These are phyloP conservation scores for Exocentrus adspersus DNA, from an alignment of 2,888 invertebrate genomes.

Conservation along the genomic window DNA sequence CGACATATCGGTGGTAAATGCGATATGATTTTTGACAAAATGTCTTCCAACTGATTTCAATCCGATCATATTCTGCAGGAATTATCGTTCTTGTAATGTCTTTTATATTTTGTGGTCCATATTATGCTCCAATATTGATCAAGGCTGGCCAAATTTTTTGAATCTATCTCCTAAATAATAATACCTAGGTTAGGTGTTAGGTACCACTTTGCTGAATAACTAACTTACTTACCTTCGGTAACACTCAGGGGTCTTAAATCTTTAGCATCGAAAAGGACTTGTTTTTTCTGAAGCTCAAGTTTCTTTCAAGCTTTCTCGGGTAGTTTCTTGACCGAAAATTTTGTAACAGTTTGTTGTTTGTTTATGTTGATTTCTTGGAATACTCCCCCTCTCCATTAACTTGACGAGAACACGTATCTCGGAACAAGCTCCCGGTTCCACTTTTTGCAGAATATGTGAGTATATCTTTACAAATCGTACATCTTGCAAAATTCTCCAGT, in stretches of 20 bases:
- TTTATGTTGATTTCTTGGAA: not conserved
- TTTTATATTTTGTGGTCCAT: conserved; percentile 5
- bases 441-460: conserved; percentile 15
- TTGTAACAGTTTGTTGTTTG: conserved; percentile 13
- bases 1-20: conserved; percentile 12
- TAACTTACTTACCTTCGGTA: conserved; percentile 12
- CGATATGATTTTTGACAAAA: conserved; percentile 2
- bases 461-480: conserved; percentile 13
- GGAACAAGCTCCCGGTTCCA: conserved; percentile 1
- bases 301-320: conserved; percentile 8
- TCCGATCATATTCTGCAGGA: not conserved
- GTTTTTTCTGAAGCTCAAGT: not conserved
- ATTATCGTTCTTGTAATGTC: not conserved
- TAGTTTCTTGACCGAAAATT: conserved; percentile 10
- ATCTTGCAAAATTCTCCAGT: not conserved
- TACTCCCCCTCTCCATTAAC: conserved; percentile 3
- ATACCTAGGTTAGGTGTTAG: not conserved
- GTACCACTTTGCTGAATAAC: not conserved
- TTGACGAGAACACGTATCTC: not conserved
- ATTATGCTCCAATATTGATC: conserved; percentile 11
- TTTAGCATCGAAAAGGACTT: conserved; percentile 4
- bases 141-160: conserved; percentile 4
- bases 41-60: conserved; percentile 3
- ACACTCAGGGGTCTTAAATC: conserved; percentile 13
- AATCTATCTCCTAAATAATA: conserved; percentile 16